Conservation (phyloP, 2,797 vertebrate species). For the Lindbergichthys nudifrons region DNA sequence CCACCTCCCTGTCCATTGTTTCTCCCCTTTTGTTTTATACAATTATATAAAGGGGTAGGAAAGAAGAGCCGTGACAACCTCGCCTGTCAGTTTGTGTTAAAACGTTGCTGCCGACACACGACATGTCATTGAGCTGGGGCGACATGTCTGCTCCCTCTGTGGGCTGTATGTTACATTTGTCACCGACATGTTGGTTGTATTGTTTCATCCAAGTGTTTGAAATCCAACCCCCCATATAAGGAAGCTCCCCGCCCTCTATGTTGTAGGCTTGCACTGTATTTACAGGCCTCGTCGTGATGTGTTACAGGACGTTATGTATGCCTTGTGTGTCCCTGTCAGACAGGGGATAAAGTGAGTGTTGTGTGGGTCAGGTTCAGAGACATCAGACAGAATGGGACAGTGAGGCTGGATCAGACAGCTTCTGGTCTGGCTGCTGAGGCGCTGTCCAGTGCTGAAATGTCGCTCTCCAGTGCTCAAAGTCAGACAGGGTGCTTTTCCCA, state of each 20-base stretch:
- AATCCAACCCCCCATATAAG: slow-evolving; percentile 11
- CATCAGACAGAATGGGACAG: slow-evolving; percentile 33
- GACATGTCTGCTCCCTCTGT: background rate
- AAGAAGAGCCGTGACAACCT: slow-evolving; percentile 65
- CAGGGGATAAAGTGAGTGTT: background rate
- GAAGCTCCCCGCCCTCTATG: slow-evolving; percentile 57
- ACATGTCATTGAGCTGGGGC: slow-evolving; percentile 12
- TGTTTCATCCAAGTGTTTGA: background rate
- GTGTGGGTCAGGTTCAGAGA: background rate
- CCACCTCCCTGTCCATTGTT: background rate
- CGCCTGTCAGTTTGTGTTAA: slow-evolving; percentile 29
- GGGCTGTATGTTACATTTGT: background rate
- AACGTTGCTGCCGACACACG: slow-evolving; percentile 30
- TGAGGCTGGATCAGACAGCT: slow-evolving; percentile 6
- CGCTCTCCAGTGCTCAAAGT: slow-evolving; percentile 71
- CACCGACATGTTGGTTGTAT: background rate
- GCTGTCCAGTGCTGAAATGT: slow-evolving; percentile 82
- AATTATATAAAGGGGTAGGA: slow-evolving; percentile 35
- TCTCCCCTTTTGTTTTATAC: slow-evolving; percentile 11
- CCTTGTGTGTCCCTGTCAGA: slow-evolving; percentile 7
- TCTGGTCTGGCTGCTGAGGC: slow-evolving; percentile 44
- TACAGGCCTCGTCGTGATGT: slow-evolving; percentile 55
- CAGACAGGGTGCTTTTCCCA: slow-evolving; percentile 29
- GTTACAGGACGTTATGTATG: slow-evolving; percentile 1
- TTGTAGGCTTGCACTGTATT: slow-evolving; percentile 43